A percentile compares a stretch with the other conserved stretches of the same genome.
These are phyloP conservation scores for Parotocinclus haroldoi DNA, from an alignment of 2,797 vertebrate species.

Conservation along the genomic window DNA sequence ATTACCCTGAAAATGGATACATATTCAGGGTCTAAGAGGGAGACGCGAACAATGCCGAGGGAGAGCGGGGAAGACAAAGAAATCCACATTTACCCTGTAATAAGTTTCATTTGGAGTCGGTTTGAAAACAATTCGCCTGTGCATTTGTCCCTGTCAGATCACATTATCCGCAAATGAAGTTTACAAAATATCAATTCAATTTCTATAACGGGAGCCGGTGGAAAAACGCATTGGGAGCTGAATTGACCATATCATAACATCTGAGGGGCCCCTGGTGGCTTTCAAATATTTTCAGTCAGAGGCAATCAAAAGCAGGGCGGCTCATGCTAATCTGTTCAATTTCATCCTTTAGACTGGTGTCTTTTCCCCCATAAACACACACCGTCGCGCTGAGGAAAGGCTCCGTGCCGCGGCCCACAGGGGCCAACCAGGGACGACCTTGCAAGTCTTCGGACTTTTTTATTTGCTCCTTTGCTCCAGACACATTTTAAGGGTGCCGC, in stretches of 20 bases:
- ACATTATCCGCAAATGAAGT: constrained; percentile 99
- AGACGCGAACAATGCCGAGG: constrained; percentile 29
- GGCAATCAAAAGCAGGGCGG: constrained; percentile 92
- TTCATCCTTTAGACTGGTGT: constrained; percentile 90
- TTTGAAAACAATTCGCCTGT: constrained; percentile 97
- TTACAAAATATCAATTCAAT: constrained; percentile 99
- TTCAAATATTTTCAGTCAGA: constrained; percentile 92
- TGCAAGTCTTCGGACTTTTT: constrained; percentile 33
- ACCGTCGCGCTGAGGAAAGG: constrained; percentile 34
- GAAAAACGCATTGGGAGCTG: constrained; percentile 73
- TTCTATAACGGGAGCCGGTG: constrained; percentile 84
- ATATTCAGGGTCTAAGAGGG: constrained; percentile 81
- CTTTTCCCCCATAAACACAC: constrained; percentile 80
- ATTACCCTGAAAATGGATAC: constrained; percentile 91
- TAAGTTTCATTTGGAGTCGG: constrained; percentile 97
- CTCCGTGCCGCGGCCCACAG: constrained; percentile 26
- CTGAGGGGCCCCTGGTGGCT: constrained; percentile 93
- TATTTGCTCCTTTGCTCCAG: constrained; percentile 37
- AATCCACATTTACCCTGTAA: constrained; percentile 94
- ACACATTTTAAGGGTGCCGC: constrained; percentile 38
- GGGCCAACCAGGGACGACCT: constrained; percentile 55
- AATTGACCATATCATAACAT: constrained; percentile 81
- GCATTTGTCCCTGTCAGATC: constrained; percentile 99
- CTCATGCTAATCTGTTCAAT: constrained; percentile 93
- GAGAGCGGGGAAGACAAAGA: constrained; percentile 83